These are phyloP conservation scores for Corythornis cristatus DNA, from an alignment of 2,113 vertebrate genomes.

Conservation along the genomic window DNA sequence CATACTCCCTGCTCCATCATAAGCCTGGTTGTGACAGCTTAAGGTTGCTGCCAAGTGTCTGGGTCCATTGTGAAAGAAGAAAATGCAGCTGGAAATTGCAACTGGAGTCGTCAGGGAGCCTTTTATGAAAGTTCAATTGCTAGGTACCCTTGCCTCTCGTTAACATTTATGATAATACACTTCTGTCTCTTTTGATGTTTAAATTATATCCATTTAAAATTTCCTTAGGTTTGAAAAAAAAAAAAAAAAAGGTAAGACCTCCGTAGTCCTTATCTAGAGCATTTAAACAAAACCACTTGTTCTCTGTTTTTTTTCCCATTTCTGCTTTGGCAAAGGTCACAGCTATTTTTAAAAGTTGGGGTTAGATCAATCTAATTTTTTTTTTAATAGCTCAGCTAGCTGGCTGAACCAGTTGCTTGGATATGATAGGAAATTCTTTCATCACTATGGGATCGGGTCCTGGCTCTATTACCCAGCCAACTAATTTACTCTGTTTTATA, in stretches of 20 bases:
- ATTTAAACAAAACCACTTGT: neutral
- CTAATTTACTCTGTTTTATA: slow-evolving; percentile 30
- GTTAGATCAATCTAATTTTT: neutral
- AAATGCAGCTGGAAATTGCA: neutral
- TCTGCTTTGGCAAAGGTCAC: neutral
- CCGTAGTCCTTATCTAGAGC: neutral
- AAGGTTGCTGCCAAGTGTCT: neutral
- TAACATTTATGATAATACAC: neutral
- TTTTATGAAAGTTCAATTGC: neutral
- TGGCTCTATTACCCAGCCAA: slow-evolving; percentile 28
- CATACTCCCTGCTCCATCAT: neutral
- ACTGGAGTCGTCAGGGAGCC: neutral
- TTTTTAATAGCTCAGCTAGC: neutral
- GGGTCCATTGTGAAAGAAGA: neutral
- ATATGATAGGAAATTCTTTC: slow-evolving; percentile 22
- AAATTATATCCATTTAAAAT: neutral
- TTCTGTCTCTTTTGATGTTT: neutral
- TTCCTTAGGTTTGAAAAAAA: neutral
- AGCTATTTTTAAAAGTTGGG: neutral
- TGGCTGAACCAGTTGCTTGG: neutral
- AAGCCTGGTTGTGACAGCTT: neutral
- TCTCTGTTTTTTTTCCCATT: neutral
- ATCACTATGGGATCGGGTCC: neutral
- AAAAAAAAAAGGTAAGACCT: neutral
- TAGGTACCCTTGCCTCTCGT: neutral